Conservation (phyloP, 1,140 invertebrate genomes). For the Apis dorsata region DNA sequence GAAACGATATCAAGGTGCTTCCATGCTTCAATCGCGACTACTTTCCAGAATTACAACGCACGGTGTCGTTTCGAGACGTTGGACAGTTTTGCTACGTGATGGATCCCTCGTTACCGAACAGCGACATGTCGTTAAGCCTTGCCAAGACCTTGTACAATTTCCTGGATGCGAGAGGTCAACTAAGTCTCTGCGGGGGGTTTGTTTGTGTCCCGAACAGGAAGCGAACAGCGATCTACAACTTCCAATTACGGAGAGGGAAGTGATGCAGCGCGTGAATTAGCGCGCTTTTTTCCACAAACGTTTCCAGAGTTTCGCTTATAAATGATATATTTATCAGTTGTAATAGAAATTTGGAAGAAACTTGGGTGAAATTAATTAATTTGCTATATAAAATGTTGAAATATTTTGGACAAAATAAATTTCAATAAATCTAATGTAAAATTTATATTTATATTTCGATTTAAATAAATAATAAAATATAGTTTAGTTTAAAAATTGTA, state of each 20-base stretch:
- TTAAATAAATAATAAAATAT: too few relatives aligned
- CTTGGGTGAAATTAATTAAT: too few relatives aligned
- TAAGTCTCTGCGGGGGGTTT: conserved; percentile 2
- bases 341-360: not conserved
- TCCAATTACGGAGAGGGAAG: conserved; percentile 11
- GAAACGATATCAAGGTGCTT: conserved; percentile 32
- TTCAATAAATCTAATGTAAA: too few relatives aligned
- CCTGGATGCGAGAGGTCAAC: conserved; percentile 28
- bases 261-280: not conserved
- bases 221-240: conserved; percentile 2
- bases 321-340: too few relatives aligned
- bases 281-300: not conserved
- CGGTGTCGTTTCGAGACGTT: not conserved
- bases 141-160: not conserved
- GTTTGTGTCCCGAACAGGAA: conserved; percentile 12
- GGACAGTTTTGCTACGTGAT: conserved; percentile 15
- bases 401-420: too few relatives aligned
- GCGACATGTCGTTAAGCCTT: not conserved
- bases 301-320: not conserved
- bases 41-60: not conserved
- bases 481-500: too few relatives aligned
- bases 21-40: conserved; percentile 41
- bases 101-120: conserved; percentile 1
- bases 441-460: too few relatives aligned
- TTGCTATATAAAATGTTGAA: too few relatives aligned